These are phyloP conservation scores for Paguma larvata DNA, from an alignment of 2,797 vertebrate species.

Conservation along the genomic window DNA sequence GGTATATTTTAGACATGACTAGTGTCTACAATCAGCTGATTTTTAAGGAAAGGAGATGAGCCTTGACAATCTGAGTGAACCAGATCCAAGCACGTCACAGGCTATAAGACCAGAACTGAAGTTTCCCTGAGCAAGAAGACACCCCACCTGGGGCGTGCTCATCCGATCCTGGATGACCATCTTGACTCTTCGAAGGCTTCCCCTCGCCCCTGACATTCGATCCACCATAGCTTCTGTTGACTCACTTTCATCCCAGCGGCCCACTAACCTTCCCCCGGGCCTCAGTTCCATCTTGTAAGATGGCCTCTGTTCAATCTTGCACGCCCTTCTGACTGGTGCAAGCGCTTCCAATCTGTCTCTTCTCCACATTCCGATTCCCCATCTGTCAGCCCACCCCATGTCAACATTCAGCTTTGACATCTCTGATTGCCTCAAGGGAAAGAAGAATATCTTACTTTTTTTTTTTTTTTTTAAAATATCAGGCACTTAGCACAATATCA, in stretches of 20 bases:
- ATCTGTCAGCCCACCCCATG: not conserved
- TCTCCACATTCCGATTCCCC: not conserved
- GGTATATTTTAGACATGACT: slow-evolving; percentile 17
- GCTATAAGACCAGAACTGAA: not conserved
- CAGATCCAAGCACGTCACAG: not conserved
- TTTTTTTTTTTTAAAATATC: not conserved
- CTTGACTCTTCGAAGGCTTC: not conserved
- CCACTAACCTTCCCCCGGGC: not conserved
- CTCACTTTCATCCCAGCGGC: not conserved
- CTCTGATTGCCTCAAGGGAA: slow-evolving; percentile 14
- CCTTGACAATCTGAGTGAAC: not conserved
- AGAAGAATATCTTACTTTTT: not conserved
- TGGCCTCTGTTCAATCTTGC: not conserved
- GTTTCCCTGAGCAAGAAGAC: not conserved
- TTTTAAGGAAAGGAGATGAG: slow-evolving; percentile 31
- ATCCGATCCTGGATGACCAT: not conserved
- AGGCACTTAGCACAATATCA: not conserved
- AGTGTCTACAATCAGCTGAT: not conserved
- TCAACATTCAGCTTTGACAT: not conserved
- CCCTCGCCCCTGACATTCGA: not conserved
- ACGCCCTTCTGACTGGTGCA: not conserved
- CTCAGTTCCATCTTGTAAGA: not conserved
- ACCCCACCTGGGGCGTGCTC: not conserved
- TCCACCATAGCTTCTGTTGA: not conserved
- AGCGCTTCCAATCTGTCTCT: not conserved